These are phyloP conservation scores for Elmis aenea DNA, from an alignment of 2,888 invertebrate species.

Conservation along the genomic window DNA sequence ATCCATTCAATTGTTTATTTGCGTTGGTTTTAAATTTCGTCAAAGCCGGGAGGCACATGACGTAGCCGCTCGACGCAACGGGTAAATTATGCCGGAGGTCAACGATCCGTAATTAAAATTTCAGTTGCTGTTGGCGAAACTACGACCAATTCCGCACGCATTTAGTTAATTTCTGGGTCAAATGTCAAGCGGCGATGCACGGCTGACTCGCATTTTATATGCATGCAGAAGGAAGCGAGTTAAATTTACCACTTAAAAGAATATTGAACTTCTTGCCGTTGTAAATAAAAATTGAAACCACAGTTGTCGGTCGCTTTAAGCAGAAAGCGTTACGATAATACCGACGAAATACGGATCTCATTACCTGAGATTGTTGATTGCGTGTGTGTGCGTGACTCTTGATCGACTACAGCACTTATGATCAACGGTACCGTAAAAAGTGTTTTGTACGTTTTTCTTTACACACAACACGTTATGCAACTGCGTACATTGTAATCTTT, in stretches of 20 bases:
- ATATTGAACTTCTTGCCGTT: conserved; percentile 30
- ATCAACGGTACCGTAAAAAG: no score
- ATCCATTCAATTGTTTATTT: neutral
- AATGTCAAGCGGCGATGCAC: conserved; percentile 27
- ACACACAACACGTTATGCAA: no score
- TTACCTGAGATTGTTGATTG: no score
- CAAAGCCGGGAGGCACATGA: neutral
- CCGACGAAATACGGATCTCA: no score
- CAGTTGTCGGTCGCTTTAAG: conserved; percentile 35
- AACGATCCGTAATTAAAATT: conserved; percentile 14
- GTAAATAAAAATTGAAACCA: conserved; percentile 34
- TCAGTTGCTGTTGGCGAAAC: conserved; percentile 15
- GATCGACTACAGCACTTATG: no score
- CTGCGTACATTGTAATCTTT: no score
- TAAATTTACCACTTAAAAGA: conserved; percentile 20
- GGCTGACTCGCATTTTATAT: conserved; percentile 8
- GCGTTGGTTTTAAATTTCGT: neutral
- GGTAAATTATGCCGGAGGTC: neutral
- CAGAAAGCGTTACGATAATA: conserved; percentile 30
- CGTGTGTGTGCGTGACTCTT: no score
- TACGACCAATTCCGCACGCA: conserved; percentile 20
- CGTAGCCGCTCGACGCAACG: no score
- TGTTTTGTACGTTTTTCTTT: no score
- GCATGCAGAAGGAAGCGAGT: conserved; percentile 7
- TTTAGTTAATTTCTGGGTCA: conserved; percentile 29